Conservation (phyloP, 2,888 invertebrate genomes). For the Agrotis segetum region DNA sequence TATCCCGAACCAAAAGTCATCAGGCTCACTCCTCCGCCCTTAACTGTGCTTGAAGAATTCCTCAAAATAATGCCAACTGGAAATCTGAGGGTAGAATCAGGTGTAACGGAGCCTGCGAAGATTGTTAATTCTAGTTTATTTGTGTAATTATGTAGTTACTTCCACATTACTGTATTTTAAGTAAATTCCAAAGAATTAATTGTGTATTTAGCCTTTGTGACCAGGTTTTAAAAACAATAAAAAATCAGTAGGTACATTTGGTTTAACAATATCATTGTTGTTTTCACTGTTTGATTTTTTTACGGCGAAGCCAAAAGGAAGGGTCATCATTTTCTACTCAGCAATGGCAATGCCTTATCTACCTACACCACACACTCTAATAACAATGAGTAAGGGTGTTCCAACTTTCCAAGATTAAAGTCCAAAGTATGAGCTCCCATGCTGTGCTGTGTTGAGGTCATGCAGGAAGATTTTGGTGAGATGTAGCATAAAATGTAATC, state of each 20-base stretch:
- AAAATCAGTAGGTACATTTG: neutral
- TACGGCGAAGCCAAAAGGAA: no score
- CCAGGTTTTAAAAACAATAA: neutral
- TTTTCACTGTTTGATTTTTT: neutral
- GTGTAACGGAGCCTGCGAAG: slow-evolving; percentile 57
- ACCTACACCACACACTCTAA: no score
- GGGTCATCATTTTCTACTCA: no score
- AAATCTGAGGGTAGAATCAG: slow-evolving; percentile 69
- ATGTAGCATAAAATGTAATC: no score
- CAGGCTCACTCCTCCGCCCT: slow-evolving; percentile 51
- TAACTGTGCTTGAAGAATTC: slow-evolving; percentile 51
- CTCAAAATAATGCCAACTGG: slow-evolving; percentile 67
- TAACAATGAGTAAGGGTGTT: no score
- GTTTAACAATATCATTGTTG: neutral
- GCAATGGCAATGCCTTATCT: no score
- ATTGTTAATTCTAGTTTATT: slow-evolving; percentile 46
- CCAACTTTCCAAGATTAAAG: no score
- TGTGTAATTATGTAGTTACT: slow-evolving; percentile 20
- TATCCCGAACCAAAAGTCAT: slow-evolving; percentile 49
- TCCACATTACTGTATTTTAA: neutral
- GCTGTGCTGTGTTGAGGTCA: no score
- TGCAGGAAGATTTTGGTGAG: no score
- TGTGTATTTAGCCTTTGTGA: neutral
- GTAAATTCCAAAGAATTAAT: neutral
- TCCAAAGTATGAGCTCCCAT: no score